A percentile compares a stretch with the other conserved stretches of the same genome.
Evolutionary conservation across 2,113 vertebrate genomes (phyloP).

Genomic region (Prunella fulvescens): DNA sequence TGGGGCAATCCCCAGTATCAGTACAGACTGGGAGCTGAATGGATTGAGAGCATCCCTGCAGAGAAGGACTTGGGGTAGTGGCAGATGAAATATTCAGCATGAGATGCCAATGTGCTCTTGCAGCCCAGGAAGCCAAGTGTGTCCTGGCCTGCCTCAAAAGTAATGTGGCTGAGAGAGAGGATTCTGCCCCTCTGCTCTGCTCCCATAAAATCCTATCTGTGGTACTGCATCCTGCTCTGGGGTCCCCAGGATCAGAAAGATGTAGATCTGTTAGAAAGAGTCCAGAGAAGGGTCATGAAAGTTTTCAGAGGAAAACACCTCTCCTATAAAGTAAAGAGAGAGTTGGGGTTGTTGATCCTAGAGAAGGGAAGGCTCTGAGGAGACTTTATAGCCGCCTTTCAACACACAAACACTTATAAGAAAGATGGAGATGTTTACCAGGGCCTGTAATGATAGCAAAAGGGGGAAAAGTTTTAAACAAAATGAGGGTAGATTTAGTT

Average conservation of each 20-base stretch:
- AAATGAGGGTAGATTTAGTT: background rate
- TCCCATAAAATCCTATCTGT: background rate
- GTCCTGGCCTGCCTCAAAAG: background rate
- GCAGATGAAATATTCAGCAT: background rate
- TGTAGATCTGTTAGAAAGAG: background rate
- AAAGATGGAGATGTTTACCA: background rate
- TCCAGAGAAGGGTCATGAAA: background rate
- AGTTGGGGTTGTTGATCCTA: background rate
- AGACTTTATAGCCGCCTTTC: background rate
- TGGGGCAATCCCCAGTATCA: background rate
- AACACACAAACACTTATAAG: background rate
- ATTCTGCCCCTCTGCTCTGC: background rate
- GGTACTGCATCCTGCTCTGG: background rate
- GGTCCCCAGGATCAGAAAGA: background rate
- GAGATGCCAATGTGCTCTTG: rapidly evolving
- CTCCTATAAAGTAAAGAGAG: background rate
- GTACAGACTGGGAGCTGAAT: background rate
- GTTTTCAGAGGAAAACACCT: background rate
- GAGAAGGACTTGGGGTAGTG: background rate
- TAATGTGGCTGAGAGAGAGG: rapidly evolving
- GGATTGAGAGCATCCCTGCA: rapidly evolving
- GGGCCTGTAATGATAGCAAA: background rate
- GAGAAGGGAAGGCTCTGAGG: background rate
- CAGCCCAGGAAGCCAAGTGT: background rate
- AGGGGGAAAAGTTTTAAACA: background rate